These are phyloP conservation scores for Proisotoma minuta DNA, from an alignment of 2,888 invertebrate species.

Conservation along the genomic window DNA sequence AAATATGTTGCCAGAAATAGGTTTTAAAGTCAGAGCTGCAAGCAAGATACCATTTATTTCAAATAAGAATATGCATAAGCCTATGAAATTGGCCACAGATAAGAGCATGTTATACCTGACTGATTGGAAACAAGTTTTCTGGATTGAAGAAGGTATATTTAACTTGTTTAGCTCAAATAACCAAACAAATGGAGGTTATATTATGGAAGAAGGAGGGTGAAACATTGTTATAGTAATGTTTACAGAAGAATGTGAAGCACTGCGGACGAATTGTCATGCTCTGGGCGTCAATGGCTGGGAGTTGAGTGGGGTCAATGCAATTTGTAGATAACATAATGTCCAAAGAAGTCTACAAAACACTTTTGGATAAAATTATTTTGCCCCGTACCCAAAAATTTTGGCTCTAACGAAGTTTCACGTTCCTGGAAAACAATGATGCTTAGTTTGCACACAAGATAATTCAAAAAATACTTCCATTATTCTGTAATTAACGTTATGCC, in stretches of 20 bases:
- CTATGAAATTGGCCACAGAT: background rate
- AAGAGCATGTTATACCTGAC: background rate
- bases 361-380: no score
- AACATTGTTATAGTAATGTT: background rate
- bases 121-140: background rate
- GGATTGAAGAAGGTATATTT: background rate
- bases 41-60: background rate
- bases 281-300: background rate
- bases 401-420: no score
- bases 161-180: background rate
- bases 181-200: background rate
- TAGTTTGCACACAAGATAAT: no score
- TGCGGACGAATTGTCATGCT: background rate
- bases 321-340: no score
- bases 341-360: no score
- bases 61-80: background rate
- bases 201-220: background rate
- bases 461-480: no score
- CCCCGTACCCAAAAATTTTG: no score
- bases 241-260: background rate
- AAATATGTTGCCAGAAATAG: background rate
- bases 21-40: background rate
- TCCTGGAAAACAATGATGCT: no score
- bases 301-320: no score
- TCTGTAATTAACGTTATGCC: no score